Percentiles rank a stretch among this genome's conserved stretches.
phyloP scores from a whole-genome alignment of 2,113 vertebrate species.

The Rynchops niger region DNA sequence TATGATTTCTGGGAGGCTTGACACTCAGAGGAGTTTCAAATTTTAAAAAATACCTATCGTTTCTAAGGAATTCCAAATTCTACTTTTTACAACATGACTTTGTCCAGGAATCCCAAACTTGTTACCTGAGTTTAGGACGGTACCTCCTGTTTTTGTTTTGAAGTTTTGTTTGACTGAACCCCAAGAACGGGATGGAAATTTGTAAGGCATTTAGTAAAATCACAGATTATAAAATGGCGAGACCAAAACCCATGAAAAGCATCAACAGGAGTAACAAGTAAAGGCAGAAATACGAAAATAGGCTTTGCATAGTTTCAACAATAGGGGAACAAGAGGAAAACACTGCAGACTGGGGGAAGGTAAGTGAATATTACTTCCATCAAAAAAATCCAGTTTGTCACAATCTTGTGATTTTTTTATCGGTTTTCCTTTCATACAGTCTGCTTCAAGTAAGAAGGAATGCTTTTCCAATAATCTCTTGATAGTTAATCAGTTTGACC shows the following conservation, averaged over 20 bases:
- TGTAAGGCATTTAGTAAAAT: neutral
- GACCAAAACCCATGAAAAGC: neutral
- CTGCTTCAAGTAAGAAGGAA: neutral
- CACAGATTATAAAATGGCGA: neutral
- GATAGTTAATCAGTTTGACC: neutral
- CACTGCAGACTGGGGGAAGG: neutral
- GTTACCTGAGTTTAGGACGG: neutral
- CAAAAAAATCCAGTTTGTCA: neutral
- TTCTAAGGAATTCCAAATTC: neutral
- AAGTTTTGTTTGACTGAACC: neutral
- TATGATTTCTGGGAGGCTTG: neutral
- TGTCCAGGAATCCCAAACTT: neutral
- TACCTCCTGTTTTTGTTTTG: neutral
- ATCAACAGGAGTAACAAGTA: neutral
- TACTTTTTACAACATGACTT: neutral
- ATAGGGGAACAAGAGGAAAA: neutral
- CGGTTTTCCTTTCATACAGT: neutral
- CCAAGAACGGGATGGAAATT: neutral
- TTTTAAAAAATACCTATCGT: accelerated
- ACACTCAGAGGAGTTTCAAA: neutral
- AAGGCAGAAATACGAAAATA: neutral
- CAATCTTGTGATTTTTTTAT: neutral
- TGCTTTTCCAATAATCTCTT: neutral
- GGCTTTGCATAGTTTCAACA: neutral
- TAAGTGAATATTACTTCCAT: neutral